Conservation (phyloP, 2,888 invertebrate species). For the Noctua comes region DNA sequence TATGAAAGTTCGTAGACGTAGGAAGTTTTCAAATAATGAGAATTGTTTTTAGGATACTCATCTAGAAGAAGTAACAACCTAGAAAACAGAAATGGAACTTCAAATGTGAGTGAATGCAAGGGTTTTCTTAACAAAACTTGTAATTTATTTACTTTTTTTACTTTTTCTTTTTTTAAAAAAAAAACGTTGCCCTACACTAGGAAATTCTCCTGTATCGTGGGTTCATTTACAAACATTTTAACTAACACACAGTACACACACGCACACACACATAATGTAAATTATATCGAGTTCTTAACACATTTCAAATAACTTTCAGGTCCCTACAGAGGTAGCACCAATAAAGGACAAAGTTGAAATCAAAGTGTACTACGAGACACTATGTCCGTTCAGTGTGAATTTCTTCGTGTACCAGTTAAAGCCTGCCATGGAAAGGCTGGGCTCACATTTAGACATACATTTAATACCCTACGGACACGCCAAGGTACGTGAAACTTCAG, state of each 20-base stretch:
- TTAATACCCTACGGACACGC: constrained; percentile 95
- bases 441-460: constrained; percentile 91
- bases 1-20: neutral
- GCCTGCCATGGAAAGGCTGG: constrained; percentile 91
- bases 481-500: constrained; percentile 82
- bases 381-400: constrained; percentile 94
- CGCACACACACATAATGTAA: too few relatives aligned
- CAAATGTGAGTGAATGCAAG: constrained; percentile 41
- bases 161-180: too few relatives aligned
- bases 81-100: constrained; percentile 31
- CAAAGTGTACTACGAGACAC: constrained; percentile 93
- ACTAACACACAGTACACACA: too few relatives aligned
- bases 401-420: constrained; percentile 93
- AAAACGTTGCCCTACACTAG: too few relatives aligned
- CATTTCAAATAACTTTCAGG: constrained; percentile 48
- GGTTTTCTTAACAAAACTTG: neutral
- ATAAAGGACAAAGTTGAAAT: constrained; percentile 67
- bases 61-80: constrained; percentile 4
- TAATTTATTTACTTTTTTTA: too few relatives aligned
- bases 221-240: too few relatives aligned
- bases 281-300: neutral
- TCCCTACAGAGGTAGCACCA: constrained; percentile 11
- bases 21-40: constrained; percentile 16
- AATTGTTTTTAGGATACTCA: constrained; percentile 46
- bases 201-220: too few relatives aligned